phyloP scores from a whole-genome alignment of 2,113 vertebrate genomes.

The Heterocephalus glaber region DNA sequence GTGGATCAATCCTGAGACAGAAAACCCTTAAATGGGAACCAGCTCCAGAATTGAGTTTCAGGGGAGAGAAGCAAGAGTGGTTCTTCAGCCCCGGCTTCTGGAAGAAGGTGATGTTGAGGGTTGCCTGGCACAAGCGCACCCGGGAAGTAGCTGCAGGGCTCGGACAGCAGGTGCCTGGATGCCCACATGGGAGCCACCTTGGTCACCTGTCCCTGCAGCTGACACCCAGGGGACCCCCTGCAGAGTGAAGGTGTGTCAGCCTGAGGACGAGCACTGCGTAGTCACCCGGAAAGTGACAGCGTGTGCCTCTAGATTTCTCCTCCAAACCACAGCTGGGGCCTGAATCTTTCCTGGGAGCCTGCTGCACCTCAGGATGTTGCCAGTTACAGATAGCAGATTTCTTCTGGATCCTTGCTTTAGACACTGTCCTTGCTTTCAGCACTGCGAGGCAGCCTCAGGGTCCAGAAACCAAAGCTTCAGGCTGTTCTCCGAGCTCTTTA shows the following conservation, averaged over 20 bases:
- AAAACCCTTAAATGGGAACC: accelerated
- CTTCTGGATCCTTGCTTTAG: background rate
- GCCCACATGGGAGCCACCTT: conserved; percentile 55
- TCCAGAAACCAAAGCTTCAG: background rate
- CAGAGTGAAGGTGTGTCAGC: background rate
- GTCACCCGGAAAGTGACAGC: accelerated
- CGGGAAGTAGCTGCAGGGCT: background rate
- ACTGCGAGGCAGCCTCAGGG: accelerated
- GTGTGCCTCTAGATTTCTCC: accelerated
- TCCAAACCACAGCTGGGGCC: background rate
- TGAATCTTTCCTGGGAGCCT: accelerated
- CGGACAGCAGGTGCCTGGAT: conserved; percentile 4
- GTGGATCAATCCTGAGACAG: background rate
- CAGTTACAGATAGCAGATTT: background rate
- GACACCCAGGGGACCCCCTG: conserved; percentile 57
- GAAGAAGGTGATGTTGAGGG: accelerated
- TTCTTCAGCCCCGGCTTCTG: background rate
- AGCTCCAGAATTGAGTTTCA: background rate
- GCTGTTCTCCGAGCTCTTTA: conserved; percentile 3
- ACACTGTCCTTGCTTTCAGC: background rate
- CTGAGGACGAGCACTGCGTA: accelerated
- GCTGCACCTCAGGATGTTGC: accelerated
- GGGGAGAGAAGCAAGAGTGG: background rate
- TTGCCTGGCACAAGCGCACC: accelerated
- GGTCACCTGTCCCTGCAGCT: conserved; percentile 67